Evolutionary conservation across 2,797 vertebrate genomes (phyloP).

Genomic region (Ctenosaura bakeri): DNA sequence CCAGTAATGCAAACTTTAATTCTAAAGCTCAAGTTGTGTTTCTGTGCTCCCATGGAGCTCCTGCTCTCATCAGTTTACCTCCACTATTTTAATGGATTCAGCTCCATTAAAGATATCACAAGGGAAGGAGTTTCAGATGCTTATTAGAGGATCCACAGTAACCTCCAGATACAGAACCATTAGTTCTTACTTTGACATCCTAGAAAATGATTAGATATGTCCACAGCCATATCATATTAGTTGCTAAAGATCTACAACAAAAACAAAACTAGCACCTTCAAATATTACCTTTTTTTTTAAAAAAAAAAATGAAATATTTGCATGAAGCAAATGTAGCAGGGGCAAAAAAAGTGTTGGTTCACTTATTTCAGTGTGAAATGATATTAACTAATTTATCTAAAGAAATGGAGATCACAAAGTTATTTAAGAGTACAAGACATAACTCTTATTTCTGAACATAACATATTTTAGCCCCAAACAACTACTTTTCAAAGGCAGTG

Average conservation of each 20-base stretch:
- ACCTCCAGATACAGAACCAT: background rate
- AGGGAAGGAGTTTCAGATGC: background rate
- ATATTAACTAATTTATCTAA: background rate
- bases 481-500: background rate
- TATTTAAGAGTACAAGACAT: background rate
- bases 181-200: background rate
- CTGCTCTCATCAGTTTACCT: background rate
- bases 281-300: background rate
- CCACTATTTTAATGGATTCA: background rate
- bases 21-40: background rate
- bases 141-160: background rate
- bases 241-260: background rate
- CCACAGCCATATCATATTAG: background rate
- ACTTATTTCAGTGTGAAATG: background rate
- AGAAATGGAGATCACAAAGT: background rate
- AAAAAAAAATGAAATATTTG: background rate
- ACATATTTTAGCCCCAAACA: background rate
- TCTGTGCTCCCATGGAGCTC: background rate
- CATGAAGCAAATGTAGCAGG: background rate
- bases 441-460: background rate
- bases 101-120: background rate
- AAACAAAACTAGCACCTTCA: conserved; percentile 3
- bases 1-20: background rate
- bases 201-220: background rate
- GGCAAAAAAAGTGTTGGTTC: background rate